These are phyloP conservation scores for Atlantisia rogersi DNA, from an alignment of 2,113 vertebrate species.

Conservation along the genomic window DNA sequence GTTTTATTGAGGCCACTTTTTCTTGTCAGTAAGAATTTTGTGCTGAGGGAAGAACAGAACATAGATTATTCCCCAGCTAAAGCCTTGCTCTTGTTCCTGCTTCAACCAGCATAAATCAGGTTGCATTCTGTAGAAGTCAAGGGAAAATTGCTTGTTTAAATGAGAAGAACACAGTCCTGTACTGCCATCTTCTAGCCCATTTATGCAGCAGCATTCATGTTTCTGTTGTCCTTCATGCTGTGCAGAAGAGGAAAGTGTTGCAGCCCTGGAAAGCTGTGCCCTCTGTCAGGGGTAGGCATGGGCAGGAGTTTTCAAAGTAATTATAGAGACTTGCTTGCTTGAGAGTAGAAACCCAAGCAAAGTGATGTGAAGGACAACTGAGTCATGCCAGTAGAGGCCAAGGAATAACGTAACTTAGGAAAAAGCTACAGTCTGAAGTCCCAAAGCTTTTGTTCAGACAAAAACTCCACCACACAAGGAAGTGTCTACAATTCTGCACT, in stretches of 20 bases:
- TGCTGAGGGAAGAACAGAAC: background rate
- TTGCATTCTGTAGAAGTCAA: background rate
- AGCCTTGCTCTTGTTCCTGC: background rate
- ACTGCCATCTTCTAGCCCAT: background rate
- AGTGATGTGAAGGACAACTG: background rate
- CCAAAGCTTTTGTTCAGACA: background rate
- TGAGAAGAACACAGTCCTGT: background rate
- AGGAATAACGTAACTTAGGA: background rate
- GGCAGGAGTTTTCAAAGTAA: background rate
- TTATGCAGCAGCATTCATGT: background rate
- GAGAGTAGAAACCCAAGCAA: background rate
- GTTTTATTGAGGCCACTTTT: background rate
- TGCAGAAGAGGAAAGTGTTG: background rate
- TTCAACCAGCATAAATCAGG: background rate
- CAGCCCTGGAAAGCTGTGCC: accelerated
- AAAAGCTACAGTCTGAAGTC: background rate
- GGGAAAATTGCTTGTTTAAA: background rate
- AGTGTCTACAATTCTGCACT: background rate
- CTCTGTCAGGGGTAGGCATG: background rate
- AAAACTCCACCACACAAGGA: conserved; percentile 13
- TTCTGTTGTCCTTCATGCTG: background rate
- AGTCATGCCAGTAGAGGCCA: background rate
- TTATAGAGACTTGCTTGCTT: background rate
- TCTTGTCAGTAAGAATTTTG: background rate
- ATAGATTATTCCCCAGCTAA: background rate